Evolutionary conservation across 2,113 vertebrate genomes (phyloP).

Genomic region (Columbina picui): DNA sequence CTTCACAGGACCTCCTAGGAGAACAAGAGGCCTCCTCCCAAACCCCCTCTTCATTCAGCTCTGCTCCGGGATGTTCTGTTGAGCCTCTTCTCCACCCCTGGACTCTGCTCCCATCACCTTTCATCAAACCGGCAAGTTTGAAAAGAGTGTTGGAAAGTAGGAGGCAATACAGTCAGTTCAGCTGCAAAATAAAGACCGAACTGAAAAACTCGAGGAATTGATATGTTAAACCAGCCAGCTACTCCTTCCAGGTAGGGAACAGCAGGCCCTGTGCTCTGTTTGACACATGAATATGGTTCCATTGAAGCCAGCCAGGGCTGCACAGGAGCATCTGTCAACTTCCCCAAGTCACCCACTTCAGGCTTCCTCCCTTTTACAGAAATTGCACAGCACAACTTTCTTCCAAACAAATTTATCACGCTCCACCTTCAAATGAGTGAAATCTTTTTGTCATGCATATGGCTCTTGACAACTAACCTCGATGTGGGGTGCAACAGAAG

Average conservation of each 20-base stretch:
- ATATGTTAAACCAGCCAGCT: neutral
- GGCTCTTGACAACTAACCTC: neutral
- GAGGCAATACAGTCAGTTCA: neutral
- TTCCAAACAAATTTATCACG: neutral
- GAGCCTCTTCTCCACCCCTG: neutral
- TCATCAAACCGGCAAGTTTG: neutral
- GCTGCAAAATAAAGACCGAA: neutral
- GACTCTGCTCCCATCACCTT: neutral
- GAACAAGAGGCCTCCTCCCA: neutral
- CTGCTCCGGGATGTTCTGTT: neutral
- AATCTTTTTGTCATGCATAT: neutral
- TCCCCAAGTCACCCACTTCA: neutral
- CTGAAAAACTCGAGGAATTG: neutral
- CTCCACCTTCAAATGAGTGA: neutral
- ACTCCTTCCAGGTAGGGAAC: rapidly evolving
- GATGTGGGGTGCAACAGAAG: neutral
- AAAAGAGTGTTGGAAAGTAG: neutral
- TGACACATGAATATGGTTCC: neutral
- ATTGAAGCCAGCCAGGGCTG: neutral
- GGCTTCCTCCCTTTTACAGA: neutral
- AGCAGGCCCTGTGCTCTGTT: neutral
- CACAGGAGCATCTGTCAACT: neutral
- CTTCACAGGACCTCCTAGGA: neutral
- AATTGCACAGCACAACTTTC: neutral
- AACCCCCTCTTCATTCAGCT: neutral